These are phyloP conservation scores for Gnatocerus cornutus DNA, from an alignment of 2,888 invertebrate genomes.

Conservation along the genomic window DNA sequence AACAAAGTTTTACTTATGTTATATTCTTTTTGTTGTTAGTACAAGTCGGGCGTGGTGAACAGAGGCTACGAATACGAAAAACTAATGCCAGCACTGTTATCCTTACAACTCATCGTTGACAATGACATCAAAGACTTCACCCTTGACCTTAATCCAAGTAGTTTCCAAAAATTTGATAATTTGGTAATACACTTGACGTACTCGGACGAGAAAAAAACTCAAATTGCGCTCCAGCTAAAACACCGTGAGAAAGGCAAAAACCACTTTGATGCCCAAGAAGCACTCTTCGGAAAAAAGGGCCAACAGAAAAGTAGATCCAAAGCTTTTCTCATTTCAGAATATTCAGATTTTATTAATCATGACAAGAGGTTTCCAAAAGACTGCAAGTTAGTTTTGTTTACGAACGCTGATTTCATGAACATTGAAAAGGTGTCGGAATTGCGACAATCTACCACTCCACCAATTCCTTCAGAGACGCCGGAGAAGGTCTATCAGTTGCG, in stretches of 20 bases:
- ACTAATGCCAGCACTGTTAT: conserved; percentile 1
- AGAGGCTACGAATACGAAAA: conserved; percentile 4
- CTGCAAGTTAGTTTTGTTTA: conserved; percentile 14
- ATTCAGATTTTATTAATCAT: neutral
- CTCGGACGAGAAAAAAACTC: neutral
- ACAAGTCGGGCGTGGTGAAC: neutral
- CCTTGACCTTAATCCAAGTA: neutral
- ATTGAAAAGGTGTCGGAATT: too few species aligned
- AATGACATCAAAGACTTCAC: neutral
- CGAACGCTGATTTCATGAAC: neutral
- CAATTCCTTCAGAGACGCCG: too few species aligned
- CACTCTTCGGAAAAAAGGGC: neutral
- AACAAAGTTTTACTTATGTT: neutral
- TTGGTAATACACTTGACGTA: neutral
- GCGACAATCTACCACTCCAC: too few species aligned
- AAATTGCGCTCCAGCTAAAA: conserved; percentile 16
- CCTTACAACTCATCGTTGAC: conserved; percentile 1
- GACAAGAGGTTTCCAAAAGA: neutral
- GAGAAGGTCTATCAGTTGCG: too few species aligned
- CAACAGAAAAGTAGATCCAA: neutral
- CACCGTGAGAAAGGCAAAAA: conserved; percentile 5
- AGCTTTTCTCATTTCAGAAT: neutral
- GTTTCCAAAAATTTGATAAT: conserved; percentile 17
- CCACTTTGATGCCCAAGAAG: neutral
- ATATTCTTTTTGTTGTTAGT: neutral